A percentile compares a stretch with the other conserved stretches of the same genome.
Evolutionary conservation across 2,797 vertebrate genomes (phyloP).

Genomic region (Myotis findleyi): DNA sequence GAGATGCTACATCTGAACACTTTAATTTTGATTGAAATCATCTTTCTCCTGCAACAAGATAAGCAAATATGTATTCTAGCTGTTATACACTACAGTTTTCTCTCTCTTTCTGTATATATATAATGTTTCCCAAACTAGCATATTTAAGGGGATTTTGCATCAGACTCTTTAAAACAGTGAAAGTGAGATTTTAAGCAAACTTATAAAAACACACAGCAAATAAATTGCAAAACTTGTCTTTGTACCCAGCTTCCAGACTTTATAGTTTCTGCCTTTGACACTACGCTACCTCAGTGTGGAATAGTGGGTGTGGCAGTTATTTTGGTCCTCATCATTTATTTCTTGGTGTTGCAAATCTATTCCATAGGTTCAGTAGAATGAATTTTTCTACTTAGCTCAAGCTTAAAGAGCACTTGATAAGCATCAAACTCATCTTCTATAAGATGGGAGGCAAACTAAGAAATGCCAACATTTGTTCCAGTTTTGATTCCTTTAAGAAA

Average conservation of each 20-base stretch:
- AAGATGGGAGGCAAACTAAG: background rate
- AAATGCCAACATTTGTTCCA: background rate
- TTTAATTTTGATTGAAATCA: conserved; percentile 22
- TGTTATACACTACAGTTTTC: background rate
- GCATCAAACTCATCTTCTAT: background rate
- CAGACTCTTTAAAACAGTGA: background rate
- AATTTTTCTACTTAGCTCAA: background rate
- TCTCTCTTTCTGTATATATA: background rate
- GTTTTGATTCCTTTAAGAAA: background rate
- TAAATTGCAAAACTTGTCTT: background rate
- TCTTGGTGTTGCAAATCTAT: background rate
- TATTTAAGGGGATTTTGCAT: background rate
- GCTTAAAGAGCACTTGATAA: background rate
- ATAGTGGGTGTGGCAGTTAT: rapidly evolving
- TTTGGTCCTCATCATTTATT: background rate
- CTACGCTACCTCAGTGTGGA: rapidly evolving
- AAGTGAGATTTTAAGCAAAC: conserved; percentile 9
- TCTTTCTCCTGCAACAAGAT: background rate
- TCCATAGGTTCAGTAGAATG: background rate
- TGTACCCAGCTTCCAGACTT: background rate
- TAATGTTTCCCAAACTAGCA: background rate
- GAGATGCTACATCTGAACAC: background rate
- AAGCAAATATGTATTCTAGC: background rate
- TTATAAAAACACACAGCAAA: background rate
- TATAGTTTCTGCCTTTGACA: background rate